Evolutionary conservation across 2,888 invertebrate species (phyloP), one percentile per base, ranked within the genome.

Genomic region (Conops quadrifasciatus): DNA sequence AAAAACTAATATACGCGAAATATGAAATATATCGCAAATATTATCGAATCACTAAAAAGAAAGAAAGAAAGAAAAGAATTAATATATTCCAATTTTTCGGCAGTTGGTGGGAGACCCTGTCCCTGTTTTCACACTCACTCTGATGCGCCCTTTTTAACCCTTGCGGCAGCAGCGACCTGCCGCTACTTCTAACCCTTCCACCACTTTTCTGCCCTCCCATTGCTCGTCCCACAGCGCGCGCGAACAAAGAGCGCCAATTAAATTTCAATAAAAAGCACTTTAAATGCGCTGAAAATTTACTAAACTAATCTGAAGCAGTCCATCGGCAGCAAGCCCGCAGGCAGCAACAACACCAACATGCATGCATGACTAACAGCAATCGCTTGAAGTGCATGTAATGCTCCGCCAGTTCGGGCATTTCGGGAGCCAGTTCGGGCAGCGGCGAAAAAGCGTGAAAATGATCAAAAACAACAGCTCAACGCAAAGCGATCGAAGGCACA

Each of bases 231-330:
- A 59, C 28, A 7, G 58, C 59, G 59, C 3, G 59, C 59, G 24
- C 21, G 19, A 13, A 16, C 58, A 67, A 59, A 47, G 49, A 43
- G 47, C 59, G 30, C 47, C 67, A 67, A 67, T 67, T 60, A 59
- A 67, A 67, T 67, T 47, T 67, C 67, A 67, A 49, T 67, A 67
- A 67, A n/a, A 36, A 67, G 59, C 21, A 21, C 30, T 13, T 5
- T 47, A n/a, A 19, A 67, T 19, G 28, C 45, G 47, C 59, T 47
- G 11, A 58, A 65, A 67, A 45, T 67, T 21, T 45, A 45, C 2
- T 30, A 26, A 21, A 26, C 21, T 47, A 63, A 63, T 63, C 63
- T 24, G 63, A 28, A 49, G 26, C 45, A 19, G 24, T 26, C 26
- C 59, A 67, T 67, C 67, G 67, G 43, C n/a, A 11, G 24, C 21